Evolutionary conservation across 2,113 vertebrate species (phyloP).

Genomic region (Regulus satrapa): DNA sequence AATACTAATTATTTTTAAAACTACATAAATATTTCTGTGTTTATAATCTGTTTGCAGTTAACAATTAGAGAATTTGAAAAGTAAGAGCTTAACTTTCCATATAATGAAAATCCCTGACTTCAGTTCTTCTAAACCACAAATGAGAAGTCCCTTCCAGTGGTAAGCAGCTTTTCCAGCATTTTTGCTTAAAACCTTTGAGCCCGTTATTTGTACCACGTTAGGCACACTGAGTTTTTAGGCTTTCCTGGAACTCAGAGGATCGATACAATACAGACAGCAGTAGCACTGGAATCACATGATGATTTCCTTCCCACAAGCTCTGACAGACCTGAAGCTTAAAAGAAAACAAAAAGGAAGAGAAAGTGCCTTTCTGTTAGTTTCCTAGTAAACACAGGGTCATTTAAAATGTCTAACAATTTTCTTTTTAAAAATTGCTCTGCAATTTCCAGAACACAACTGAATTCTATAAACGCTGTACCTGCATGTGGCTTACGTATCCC

Average conservation of each 20-base stretch:
- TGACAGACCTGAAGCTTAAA: not conserved
- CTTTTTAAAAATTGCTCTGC: not conserved
- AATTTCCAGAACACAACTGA: not conserved
- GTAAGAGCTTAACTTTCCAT: not conserved
- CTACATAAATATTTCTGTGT: not conserved
- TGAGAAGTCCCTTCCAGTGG: not conserved
- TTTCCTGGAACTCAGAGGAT: not conserved
- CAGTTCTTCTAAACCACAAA: not conserved
- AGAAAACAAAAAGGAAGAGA: not conserved
- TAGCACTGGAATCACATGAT: not conserved
- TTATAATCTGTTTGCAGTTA: not conserved
- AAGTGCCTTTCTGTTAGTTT: not conserved
- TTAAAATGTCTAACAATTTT: not conserved
- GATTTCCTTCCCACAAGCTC: not conserved
- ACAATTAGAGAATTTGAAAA: not conserved
- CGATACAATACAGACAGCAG: fast-evolving
- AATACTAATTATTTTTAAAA: not conserved
- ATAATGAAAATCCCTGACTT: not conserved
- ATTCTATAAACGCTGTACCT: not conserved
- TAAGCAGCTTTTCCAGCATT: not conserved
- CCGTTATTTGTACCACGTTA: not conserved
- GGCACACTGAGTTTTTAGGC: not conserved
- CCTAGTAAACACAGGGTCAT: not conserved
- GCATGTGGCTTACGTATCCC: not conserved
- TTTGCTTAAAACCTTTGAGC: not conserved